Base-by-base conservation (phyloP, 2,113 vertebrate species). In the Cettia cetti region DNA sequence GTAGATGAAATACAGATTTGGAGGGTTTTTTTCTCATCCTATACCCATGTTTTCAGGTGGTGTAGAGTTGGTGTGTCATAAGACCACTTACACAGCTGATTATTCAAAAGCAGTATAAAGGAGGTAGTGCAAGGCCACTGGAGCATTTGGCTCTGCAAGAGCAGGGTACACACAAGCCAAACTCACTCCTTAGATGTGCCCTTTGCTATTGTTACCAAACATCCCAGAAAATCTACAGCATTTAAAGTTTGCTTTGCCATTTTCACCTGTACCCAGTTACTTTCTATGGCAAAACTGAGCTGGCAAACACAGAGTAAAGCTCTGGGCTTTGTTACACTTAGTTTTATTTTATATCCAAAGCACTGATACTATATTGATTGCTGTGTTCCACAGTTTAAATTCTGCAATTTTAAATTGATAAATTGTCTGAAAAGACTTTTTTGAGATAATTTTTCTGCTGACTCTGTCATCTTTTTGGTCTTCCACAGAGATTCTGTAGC, bases 21-120 rank as follows among this genome's bases (percentile, higher is more conserved):
- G 52, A 30, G 1, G 19, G 6, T 0, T 54, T 61, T 80, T 56
- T 49, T 49, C 47, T 70, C 24, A 11, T 56, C 24, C 79, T 20
- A 0, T 27, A 16, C 19, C 18, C 5, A 2, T 33, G 61, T 53
- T 82, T 82, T 79, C 64, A 44, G 59, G 17, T 56, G 39, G 22
- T 79, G 15, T 6, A 4, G 37, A 23, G n/a, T 11, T 50, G 47
- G 6, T 50, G 13, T 20, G 37, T 52, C 59, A 17, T 30, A 40
- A 37, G 44, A 23, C 20, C 78, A 24, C 18, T 24, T 13, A 21
- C 40, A 19, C 19, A 45, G 27, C 39, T 40, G 13, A 19, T 94
- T 6, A 5, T 47, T 60, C 23, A 17, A 14, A 24, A 42, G 0
- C 37, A 26, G 28, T 1, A 0, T 3, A 6, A 27, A 45, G 61